Percentiles rank a stretch among this genome's conserved stretches.
Evolutionary conservation across 2,888 invertebrate genomes (phyloP).

Genomic region (Merodon equestris): DNA sequence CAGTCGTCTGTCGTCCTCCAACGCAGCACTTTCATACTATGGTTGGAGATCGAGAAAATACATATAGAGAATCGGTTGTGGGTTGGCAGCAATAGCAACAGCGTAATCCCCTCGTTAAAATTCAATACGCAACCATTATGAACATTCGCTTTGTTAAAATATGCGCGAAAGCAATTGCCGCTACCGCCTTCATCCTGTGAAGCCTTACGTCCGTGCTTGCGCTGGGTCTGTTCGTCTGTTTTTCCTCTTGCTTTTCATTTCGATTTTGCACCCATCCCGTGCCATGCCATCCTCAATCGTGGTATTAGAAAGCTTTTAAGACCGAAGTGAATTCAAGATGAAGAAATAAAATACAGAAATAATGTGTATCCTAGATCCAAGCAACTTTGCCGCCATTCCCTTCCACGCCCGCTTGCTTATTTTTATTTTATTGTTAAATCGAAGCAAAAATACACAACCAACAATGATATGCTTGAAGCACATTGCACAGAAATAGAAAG

Average conservation of each 20-base stretch:
- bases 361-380: slow-evolving; percentile 63
- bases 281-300: slow-evolving; percentile 32
- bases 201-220: no score
- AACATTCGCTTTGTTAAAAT: slow-evolving; percentile 69
- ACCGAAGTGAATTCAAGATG: slow-evolving; percentile 65
- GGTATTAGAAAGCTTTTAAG: slow-evolving; percentile 67
- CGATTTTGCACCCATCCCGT: slow-evolving; percentile 22
- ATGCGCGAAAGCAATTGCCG: slow-evolving; percentile 68
- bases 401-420: slow-evolving; percentile 20
- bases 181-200: slow-evolving; percentile 37
- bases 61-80: slow-evolving; percentile 35
- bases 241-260: slow-evolving; percentile 11
- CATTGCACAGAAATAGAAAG: slow-evolving; percentile 59
- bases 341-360: slow-evolving; percentile 67
- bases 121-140: slow-evolving; percentile 68
- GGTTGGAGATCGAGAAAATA: slow-evolving; percentile 32
- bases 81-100: slow-evolving; percentile 31
- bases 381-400: slow-evolving; percentile 12
- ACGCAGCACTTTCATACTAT: slow-evolving; percentile 12
- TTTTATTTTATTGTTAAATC: slow-evolving; percentile 65
- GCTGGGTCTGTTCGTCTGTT: no score
- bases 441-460: slow-evolving; percentile 64
- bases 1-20: neutral
- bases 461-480: slow-evolving; percentile 66
- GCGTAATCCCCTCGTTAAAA: slow-evolving; percentile 66